Evolutionary conservation across 2,888 invertebrate genomes (phyloP).

Genomic region (Halictus ligatus): DNA sequence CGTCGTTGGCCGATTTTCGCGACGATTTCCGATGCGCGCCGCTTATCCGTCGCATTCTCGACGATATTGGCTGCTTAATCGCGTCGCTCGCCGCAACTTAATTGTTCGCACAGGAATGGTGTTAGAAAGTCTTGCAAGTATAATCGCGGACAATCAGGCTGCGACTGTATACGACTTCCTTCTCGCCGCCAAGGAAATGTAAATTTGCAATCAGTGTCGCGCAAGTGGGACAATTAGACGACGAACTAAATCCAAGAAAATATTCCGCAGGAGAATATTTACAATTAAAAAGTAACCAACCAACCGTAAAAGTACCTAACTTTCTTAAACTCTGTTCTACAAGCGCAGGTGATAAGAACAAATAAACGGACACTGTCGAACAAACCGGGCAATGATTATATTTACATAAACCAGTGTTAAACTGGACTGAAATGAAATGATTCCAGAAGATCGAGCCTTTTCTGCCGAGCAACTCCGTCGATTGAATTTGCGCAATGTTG

Average conservation of each 20-base stretch:
- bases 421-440: not conserved
- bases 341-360: too few species aligned
- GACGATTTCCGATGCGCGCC: slow-evolving; percentile 24
- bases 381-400: not conserved
- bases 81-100: not conserved
- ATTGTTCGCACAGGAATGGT: slow-evolving; percentile 1
- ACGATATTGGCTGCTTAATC: slow-evolving; percentile 8
- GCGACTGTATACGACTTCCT: not conserved
- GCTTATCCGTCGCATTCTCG: slow-evolving; percentile 12
- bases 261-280: too few species aligned
- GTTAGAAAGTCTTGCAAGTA: slow-evolving; percentile 39
- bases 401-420: not conserved
- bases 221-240: not conserved
- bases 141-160: slow-evolving; percentile 11
- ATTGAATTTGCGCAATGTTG: not conserved
- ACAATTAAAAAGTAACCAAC: too few species aligned
- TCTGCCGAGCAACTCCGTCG: not conserved
- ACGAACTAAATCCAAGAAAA: too few species aligned
- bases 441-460: not conserved
- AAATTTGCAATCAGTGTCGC: not conserved
- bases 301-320: too few species aligned
- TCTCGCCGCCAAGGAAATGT: not conserved
- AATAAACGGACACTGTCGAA: too few species aligned
- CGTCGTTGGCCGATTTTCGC: slow-evolving; percentile 42
- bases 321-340: too few species aligned